phyloP scores from a whole-genome alignment of 2,113 vertebrate species.

The Carassius gibelio region DNA sequence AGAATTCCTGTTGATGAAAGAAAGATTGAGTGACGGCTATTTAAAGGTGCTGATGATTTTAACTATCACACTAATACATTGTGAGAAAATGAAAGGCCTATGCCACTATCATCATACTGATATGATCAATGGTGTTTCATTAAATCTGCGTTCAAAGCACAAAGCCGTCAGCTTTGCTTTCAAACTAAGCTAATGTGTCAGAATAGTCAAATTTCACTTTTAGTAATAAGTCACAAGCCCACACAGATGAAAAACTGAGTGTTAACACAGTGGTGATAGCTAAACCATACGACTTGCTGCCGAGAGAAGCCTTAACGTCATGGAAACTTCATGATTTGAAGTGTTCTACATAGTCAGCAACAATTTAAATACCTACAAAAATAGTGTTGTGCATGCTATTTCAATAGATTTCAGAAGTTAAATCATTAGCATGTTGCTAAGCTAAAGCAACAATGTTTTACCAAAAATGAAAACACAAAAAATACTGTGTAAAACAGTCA shows the following conservation, averaged over 20 bases:
- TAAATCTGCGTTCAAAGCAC: neutral
- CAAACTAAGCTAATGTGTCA: constrained; percentile 10
- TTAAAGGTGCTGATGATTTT: constrained; percentile 34
- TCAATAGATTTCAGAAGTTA: neutral
- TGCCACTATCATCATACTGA: constrained; percentile 26
- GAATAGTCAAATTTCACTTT: constrained; percentile 8
- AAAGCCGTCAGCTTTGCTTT: constrained; percentile 5
- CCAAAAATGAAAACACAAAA: neutral
- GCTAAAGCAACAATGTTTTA: neutral
- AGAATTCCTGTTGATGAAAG: constrained; percentile 23
- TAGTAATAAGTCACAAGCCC: neutral
- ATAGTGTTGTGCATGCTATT: neutral
- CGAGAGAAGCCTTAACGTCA: no score
- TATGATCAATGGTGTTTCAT: constrained; percentile 33
- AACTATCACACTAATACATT: constrained; percentile 7
- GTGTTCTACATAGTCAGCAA: neutral
- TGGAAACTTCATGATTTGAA: neutral
- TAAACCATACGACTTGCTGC: constrained; percentile 7
- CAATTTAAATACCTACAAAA: neutral
- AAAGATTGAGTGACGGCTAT: constrained; percentile 17
- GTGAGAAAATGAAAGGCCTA: constrained; percentile 16
- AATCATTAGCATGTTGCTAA: neutral
- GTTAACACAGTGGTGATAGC: neutral
- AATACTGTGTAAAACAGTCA: neutral
- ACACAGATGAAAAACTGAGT: constrained; percentile 9